Evolutionary conservation across 2,113 vertebrate genomes (phyloP), one percentile per base, ranked within the genome.

Genomic region (Nipponia nippon): DNA sequence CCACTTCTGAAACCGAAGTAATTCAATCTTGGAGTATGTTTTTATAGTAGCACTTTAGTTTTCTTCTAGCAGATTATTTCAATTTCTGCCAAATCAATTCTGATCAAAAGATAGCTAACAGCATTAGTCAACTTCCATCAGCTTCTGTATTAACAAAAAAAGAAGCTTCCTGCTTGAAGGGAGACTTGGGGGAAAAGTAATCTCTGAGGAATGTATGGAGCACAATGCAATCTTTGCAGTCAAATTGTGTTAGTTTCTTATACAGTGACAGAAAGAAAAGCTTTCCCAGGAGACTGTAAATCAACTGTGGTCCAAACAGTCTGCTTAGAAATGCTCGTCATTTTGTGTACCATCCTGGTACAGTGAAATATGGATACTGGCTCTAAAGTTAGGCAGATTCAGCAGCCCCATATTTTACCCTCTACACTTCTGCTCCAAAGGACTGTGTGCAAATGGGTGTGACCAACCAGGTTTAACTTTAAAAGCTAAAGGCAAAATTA

Each of bases 31-130:
- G 80, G 42, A 62, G 52, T 76, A 63, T 0, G 2, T 81, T 94
- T 85, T 86, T 81, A 7, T 77, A 75, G 63, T 30, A 53, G 77
- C 78, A 53, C n/a, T 93, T 65, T 17, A 26, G 50, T 69, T 95
- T 76, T 66, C 77, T 91, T 90, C 58, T 49, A 59, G 50, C 32
- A 95, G 70, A 86, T 91, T 47, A 90, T 93, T 93, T 93, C 78
- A 71, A 10, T 87, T 94, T 73, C 93, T 81, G 76, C 71, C 94
- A 94, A 88, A 95, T 52, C 75, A 81, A 8, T 62, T 67, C 52
- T 0, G 3, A 26, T 95, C 66, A 78, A 34, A 81, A 77, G 70
- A 84, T 50, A 78, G 59, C 63, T 83, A 62, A 87, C 81, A 72
- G 66, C 77, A 47, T 87, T 42, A 46, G 53, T 76, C 88, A 88